A percentile compares a stretch with the other conserved stretches of the same genome.
Conservation (phyloP, 1,140 invertebrate species). For the Leptopilina boulardi region DNA sequence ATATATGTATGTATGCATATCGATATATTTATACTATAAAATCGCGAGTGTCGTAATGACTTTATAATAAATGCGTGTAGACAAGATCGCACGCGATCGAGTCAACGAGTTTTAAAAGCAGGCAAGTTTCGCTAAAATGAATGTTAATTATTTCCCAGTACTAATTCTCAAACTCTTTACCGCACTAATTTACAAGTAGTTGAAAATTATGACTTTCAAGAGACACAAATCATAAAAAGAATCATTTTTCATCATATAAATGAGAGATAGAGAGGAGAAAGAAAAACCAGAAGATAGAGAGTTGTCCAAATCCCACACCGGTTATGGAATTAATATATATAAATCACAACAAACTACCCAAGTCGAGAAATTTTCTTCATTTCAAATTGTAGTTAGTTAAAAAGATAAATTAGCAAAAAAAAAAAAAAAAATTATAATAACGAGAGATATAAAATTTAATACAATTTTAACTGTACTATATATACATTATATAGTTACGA, state of each 20-base stretch:
- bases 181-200: constrained; percentile 3
- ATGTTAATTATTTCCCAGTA: constrained; percentile 29
- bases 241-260: background rate
- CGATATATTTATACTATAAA: constrained; percentile 45
- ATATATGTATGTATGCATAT: constrained; percentile 51
- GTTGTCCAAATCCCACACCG: background rate
- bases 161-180: background rate
- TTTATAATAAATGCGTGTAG: constrained; percentile 58
- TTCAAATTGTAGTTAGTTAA: too few species aligned
- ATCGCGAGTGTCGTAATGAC: constrained; percentile 55
- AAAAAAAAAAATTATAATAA: too few species aligned
- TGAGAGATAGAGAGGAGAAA: background rate
- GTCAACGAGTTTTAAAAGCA: constrained; percentile 41
- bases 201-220: background rate
- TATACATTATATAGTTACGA: too few species aligned
- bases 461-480: too few species aligned
- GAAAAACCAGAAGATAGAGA: background rate
- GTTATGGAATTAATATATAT: background rate
- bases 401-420: too few species aligned
- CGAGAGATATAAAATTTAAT: too few species aligned
- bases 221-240: background rate
- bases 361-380: background rate
- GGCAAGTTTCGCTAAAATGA: constrained; percentile 37
- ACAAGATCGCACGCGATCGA: constrained; percentile 38
- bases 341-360: background rate